phyloP scores from a whole-genome alignment of 2,888 invertebrate genomes.

The Drosophila sordidapex region DNA sequence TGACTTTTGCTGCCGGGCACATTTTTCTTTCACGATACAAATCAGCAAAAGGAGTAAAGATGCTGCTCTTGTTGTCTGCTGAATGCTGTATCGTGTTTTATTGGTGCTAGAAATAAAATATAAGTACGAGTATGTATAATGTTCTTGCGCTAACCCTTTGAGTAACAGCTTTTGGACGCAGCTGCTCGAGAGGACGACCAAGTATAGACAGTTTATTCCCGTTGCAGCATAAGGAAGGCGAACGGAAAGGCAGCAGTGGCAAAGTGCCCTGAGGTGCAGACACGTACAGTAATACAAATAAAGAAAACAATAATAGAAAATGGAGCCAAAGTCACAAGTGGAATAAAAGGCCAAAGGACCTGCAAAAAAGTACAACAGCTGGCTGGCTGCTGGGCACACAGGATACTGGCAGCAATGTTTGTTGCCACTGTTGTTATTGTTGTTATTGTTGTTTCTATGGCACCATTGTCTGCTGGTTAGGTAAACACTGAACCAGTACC shows the following conservation, averaged over 20 bases:
- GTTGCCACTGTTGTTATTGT: constrained; percentile 11
- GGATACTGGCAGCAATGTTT: constrained; percentile 26
- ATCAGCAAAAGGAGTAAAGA: background rate
- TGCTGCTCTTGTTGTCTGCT: background rate
- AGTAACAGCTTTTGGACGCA: constrained; percentile 56
- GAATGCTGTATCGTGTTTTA: constrained; percentile 8
- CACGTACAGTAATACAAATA: constrained; percentile 77
- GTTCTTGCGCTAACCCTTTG: constrained; percentile 10
- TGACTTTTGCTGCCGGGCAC: constrained; percentile 51
- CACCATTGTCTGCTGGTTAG: constrained; percentile 6
- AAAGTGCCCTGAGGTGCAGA: constrained; percentile 75
- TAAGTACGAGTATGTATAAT: constrained; percentile 10
- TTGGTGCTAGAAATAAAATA: constrained; percentile 15
- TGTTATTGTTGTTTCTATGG: background rate
- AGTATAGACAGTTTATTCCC: constrained; percentile 35
- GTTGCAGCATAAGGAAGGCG: constrained; percentile 18
- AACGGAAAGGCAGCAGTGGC: constrained; percentile 7
- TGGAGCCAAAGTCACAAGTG: constrained; percentile 58
- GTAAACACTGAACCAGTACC: constrained; percentile 1
- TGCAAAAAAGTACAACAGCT: constrained; percentile 52
- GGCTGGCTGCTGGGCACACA: constrained; percentile 41
- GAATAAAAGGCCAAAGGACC: constrained; percentile 46
- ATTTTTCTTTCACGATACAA: constrained; percentile 34
- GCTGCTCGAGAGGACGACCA: constrained; percentile 56
- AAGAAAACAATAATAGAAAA: constrained; percentile 79